A percentile compares a stretch with the other conserved stretches of the same genome.
Evolutionary conservation across 2,888 invertebrate genomes (phyloP).

Genomic region (Lithophane leautieri): DNA sequence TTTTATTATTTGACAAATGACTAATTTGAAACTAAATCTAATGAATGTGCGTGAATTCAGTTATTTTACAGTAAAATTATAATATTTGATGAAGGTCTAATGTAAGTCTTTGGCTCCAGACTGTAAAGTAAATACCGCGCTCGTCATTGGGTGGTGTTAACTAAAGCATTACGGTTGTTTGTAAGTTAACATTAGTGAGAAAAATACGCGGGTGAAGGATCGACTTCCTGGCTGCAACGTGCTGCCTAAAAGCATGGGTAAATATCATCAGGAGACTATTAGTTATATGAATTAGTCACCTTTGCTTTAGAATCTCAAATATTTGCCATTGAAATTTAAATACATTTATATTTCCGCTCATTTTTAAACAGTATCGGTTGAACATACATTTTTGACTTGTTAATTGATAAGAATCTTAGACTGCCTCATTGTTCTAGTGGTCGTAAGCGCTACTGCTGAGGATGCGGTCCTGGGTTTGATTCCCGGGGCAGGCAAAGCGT

Average conservation of each 20-base stretch:
- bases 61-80: constrained; percentile 34
- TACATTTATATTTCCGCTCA: not conserved
- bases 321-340: constrained; percentile 10
- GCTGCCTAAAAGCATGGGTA: constrained; percentile 15
- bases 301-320: constrained; percentile 11
- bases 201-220: constrained; percentile 28
- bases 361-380: constrained; percentile 6
- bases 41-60: constrained; percentile 14
- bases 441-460: too few species aligned
- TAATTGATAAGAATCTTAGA: not conserved
- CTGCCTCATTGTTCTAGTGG: too few species aligned
- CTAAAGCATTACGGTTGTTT: not conserved
- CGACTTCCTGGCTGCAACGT: constrained; percentile 12
- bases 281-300: not conserved
- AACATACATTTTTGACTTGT: not conserved
- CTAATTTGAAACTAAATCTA: not conserved
- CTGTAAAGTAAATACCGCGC: constrained; percentile 8
- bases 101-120: not conserved
- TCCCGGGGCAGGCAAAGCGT: too few species aligned
- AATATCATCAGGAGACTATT: constrained; percentile 6
- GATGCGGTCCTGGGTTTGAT: too few species aligned
- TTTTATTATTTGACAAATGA: constrained; percentile 6
- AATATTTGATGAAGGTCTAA: constrained; percentile 37
- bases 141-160: constrained; percentile 16
- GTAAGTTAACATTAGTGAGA: constrained; percentile 1